Percentiles rank a stretch among this genome's conserved stretches.
Evolutionary conservation across 2,888 invertebrate genomes (phyloP).

Genomic region (Xylophagus ater): DNA sequence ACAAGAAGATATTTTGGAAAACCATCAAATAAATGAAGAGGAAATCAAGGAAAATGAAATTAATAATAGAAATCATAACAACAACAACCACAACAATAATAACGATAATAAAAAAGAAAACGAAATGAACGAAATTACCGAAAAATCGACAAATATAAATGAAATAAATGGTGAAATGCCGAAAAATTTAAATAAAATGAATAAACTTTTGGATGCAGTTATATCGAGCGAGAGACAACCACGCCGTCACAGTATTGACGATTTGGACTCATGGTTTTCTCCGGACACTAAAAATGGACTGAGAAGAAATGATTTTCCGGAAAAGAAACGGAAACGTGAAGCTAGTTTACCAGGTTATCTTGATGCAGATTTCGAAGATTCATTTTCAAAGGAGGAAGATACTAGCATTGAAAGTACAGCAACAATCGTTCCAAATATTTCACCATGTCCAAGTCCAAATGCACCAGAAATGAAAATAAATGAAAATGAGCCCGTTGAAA

Average conservation of each 20-base stretch:
- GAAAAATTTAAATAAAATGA: neutral
- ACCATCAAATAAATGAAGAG: too few relatives aligned
- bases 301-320: slow-evolving; percentile 7
- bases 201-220: slow-evolving; percentile 2
- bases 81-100: neutral
- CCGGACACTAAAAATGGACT: slow-evolving; percentile 3
- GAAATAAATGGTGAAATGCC: too few relatives aligned
- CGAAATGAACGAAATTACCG: neutral
- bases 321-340: slow-evolving; percentile 13
- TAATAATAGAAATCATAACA: neutral
- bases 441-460: too few relatives aligned
- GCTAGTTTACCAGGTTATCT: slow-evolving; percentile 13
- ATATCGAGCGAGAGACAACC: slow-evolving; percentile 8
- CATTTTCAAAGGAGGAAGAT: too few relatives aligned
- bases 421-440: too few relatives aligned
- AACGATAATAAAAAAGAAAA: neutral
- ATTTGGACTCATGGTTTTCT: slow-evolving; percentile 20
- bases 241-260: slow-evolving; percentile 20
- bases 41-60: too few relatives aligned
- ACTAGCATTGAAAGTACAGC: too few relatives aligned
- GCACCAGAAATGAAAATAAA: too few relatives aligned
- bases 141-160: neutral
- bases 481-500: too few relatives aligned
- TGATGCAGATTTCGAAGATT: too few relatives aligned
- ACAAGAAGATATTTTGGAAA: too few relatives aligned